These are phyloP conservation scores for Clanis bilineata DNA, from an alignment of 2,888 invertebrate genomes.

Conservation along the genomic window DNA sequence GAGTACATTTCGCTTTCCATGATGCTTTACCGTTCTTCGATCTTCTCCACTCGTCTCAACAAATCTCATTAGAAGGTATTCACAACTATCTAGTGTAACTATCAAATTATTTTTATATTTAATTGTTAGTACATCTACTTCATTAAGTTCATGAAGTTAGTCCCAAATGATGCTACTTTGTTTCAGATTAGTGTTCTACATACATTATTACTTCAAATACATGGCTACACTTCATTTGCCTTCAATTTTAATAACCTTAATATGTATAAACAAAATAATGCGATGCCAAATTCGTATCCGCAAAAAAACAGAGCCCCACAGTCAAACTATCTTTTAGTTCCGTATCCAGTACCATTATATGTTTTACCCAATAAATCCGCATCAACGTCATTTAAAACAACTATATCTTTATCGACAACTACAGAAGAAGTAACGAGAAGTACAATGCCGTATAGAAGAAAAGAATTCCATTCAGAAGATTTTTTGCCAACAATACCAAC, in stretches of 20 bases:
- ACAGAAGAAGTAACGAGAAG: neutral
- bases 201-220: neutral
- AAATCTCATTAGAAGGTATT: no score
- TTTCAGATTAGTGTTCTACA: neutral
- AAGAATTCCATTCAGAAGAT: neutral
- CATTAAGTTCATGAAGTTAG: no score
- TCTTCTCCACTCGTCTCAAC: no score
- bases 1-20: no score
- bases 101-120: no score
- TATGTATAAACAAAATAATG: neutral
- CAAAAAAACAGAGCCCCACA: neutral
- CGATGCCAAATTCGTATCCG: neutral
- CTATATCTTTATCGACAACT: neutral
- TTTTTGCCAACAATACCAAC: slow-evolving; percentile 13
- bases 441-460: slow-evolving; percentile 6
- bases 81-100: no score
- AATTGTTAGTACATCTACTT: no score
- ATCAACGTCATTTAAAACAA: neutral
- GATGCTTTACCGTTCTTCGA: no score
- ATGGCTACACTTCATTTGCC: neutral
- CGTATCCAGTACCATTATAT: slow-evolving; percentile 29
- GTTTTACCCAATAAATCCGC: neutral
- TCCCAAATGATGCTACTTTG: no score
- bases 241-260: neutral
- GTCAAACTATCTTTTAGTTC: slow-evolving; percentile 22